phyloP scores from a whole-genome alignment of 2,888 invertebrate genomes.

The Pristionchus arcanus region DNA sequence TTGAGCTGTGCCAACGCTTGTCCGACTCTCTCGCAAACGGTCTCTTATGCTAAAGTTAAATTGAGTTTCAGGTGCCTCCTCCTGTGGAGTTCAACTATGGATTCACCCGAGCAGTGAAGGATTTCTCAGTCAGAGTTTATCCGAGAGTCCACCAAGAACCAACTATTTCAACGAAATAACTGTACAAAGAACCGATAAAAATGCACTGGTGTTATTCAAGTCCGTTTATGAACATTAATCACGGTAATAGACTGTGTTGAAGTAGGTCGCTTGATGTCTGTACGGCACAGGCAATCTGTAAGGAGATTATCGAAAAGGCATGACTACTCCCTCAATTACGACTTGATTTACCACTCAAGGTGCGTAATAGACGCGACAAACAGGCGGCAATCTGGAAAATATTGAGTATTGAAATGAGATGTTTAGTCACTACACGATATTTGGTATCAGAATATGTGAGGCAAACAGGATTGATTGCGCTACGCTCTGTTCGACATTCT shows the following conservation, averaged over 20 bases:
- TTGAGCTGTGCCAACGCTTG: no score
- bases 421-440: no score
- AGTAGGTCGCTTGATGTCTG: background rate
- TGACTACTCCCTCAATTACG: background rate
- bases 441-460: no score
- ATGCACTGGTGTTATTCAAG: background rate
- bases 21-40: no score
- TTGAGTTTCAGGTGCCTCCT: background rate
- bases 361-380: background rate
- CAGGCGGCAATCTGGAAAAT: background rate
- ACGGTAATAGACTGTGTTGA: background rate
- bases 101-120: background rate
- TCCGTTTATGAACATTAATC: background rate
- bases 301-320: background rate
- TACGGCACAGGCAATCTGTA: background rate
- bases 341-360: background rate
- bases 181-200: background rate
- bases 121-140: background rate
- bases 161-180: background rate
- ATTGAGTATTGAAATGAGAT: background rate
- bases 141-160: background rate
- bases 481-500: no score
- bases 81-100: conserved; percentile 1
- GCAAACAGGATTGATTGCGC: no score
- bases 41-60: no score